These are phyloP conservation scores for Stratiomys singularior DNA, from an alignment of 2,888 invertebrate genomes.

Conservation along the genomic window DNA sequence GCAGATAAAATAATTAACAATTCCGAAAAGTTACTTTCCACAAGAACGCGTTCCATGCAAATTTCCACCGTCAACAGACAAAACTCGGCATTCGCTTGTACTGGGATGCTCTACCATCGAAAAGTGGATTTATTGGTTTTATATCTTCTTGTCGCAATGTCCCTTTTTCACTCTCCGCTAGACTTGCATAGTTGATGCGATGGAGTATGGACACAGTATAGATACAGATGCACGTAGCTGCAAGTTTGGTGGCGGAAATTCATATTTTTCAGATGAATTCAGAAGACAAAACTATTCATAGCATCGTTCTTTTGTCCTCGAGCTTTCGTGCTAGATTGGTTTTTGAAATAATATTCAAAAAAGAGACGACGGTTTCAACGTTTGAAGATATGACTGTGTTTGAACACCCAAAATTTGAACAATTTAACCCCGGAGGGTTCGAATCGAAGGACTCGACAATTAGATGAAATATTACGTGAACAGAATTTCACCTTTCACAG, in stretches of 20 bases:
- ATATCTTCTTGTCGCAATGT: background rate
- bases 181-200: background rate
- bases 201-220: background rate
- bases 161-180: background rate
- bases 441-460: too few relatives aligned
- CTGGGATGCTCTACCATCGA: background rate
- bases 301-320: too few relatives aligned
- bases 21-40: constrained; percentile 40
- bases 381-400: too few relatives aligned
- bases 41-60: constrained; percentile 26
- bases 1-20: constrained; percentile 36
- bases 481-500: too few relatives aligned
- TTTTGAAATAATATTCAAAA: too few relatives aligned
- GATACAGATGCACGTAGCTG: background rate
- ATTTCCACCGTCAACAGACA: background rate
- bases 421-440: too few relatives aligned
- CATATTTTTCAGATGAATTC: background rate
- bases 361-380: too few relatives aligned
- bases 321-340: too few relatives aligned
- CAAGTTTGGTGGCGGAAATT: background rate
- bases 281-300: background rate
- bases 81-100: constrained; percentile 1
- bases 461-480: too few relatives aligned
- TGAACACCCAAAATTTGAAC: too few relatives aligned
- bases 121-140: constrained; percentile 12